Base-by-base conservation (phyloP, 1,140 invertebrate genomes). In the Drosophila ogumai region DNA sequence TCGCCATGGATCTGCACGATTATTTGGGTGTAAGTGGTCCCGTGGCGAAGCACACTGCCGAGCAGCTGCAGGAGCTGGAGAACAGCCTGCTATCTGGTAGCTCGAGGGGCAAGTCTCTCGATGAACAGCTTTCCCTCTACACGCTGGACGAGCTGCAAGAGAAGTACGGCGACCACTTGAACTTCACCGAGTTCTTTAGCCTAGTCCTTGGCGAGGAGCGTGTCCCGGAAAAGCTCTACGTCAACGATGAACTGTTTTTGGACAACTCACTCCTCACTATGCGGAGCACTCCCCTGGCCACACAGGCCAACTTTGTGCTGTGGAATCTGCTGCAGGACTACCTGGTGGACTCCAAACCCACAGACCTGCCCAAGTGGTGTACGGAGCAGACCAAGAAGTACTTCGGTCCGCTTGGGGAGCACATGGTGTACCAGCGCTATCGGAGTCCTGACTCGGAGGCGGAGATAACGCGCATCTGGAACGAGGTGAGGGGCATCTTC, bases 311-410 rank as follows among this genome's bases (percentile, higher is more conserved):
- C 36, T 91, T 79, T 36, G 56, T 91, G 2, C n/a, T 90, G 9
- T 88, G 75, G 81, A 41, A 77, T 12, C 36, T 91, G 28, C 13
- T 91, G n/a, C 28, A 90, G 17, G 69, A 77, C 10, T 91, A 63
- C 8, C 22, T 85, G 8, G 25, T 75, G 13, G 66, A 81, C 7
- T 12, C 22, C 2, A 5, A 31, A 0, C 17, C 54, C 15, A 32
- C 8, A 0, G 31, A 74, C 0, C 32, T 76, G n/a, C 5, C 41
- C 28, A 78, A 57, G 3, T 87, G 75, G 73, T 91, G 91, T 49
- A 75, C 69, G 0, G 66, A 54, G 4, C 47, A 72, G 28, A 73
- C 90, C 4, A 88, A 79, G 22, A 88, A 65, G 19, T 69, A 81
- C 65, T 91, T 91, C 50, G 64, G 57, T 15, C 80, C 85, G 52